phyloP scores from a whole-genome alignment of 2,888 invertebrate species.

The Phytoseiulus persimilis region DNA sequence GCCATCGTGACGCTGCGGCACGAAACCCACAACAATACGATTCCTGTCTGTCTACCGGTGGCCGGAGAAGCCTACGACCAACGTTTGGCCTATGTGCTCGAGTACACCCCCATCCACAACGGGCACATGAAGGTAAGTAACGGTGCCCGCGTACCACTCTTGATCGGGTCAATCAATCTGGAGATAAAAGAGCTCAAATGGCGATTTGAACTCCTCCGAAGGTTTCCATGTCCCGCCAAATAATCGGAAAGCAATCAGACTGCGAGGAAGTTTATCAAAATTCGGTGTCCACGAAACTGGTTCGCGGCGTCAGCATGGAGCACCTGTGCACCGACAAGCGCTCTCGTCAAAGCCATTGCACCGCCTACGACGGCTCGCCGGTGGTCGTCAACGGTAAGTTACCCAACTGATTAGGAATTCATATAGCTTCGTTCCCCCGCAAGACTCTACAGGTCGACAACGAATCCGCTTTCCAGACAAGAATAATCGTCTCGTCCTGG shows the following conservation, averaged over 20 bases:
- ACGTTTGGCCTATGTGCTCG: constrained; percentile 13
- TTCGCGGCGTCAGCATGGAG: neutral
- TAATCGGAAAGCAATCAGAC: neutral
- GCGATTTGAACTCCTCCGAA: neutral
- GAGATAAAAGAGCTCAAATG: neutral
- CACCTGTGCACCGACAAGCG: constrained; percentile 14
- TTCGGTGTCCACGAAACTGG: neutral
- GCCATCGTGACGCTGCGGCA: neutral
- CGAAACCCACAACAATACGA: constrained; percentile 10
- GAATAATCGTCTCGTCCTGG: neutral
- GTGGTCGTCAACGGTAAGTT: constrained; percentile 12
- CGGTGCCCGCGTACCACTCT: no score
- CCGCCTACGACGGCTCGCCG: constrained; percentile 7
- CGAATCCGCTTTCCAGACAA: neutral
- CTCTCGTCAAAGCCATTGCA: constrained; percentile 16
- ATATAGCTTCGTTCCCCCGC: no score
- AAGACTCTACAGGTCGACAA: neutral
- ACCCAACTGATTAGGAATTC: no score
- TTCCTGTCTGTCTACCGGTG: constrained; percentile 14
- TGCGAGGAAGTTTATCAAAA: constrained; percentile 6
- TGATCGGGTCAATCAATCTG: neutral
- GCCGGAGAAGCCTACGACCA: constrained; percentile 6
- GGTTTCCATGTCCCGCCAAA: constrained; percentile 14
- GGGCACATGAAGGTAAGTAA: constrained; percentile 11
- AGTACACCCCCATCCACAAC: constrained; percentile 8